Evolutionary conservation across 2,113 vertebrate species (phyloP), one percentile per base, ranked within the genome.

Genomic region (Sporophila hypoxantha): DNA sequence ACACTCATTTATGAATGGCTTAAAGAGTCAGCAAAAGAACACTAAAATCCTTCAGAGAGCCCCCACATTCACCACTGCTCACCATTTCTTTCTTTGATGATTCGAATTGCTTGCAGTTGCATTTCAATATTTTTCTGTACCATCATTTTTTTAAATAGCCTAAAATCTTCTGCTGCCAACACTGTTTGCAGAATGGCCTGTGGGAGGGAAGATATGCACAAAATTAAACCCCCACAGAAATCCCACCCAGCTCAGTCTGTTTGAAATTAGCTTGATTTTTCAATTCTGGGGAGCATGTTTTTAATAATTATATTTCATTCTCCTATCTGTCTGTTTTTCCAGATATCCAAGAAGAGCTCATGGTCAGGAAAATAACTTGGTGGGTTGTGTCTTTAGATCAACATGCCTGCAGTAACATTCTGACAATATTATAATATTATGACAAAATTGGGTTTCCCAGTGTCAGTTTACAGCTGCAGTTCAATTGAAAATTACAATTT

Each of bases 121-220:
- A 99, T 98, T 96, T 99, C 99, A 90, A 98, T 97, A 79, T 99
- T 99, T 97, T 99, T 99, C 96, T 99, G 98, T 55, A 99, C 97
- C 99, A 99, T 99, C 97, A 99, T 96, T 29, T 98, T 97, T 88
- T 98, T 99, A 96, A 99, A 99, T 85, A 99, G 96, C 91, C 98
- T 98, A 94, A 99, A 99, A 92, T 99, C 99, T 89, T 99, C 98
- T 89, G 98, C 98, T 80, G 99, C 99, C 91, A 99, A 69, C 64
- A 99, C 98, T 8, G 98, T 98, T 92, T 99, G 98, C 95, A 99
- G 97, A 76, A 99, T 97, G 27, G 97, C 90, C 99, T 99, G 93
- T 57, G 61, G 75, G 69, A 85, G 79, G 82, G 62, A 92, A 95
- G 77, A 91, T 2, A 79, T 1, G 36, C 50, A 70, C 66, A 47